phyloP scores from a whole-genome alignment of 2,113 vertebrate species.

The Coptodon bakossiorum region DNA sequence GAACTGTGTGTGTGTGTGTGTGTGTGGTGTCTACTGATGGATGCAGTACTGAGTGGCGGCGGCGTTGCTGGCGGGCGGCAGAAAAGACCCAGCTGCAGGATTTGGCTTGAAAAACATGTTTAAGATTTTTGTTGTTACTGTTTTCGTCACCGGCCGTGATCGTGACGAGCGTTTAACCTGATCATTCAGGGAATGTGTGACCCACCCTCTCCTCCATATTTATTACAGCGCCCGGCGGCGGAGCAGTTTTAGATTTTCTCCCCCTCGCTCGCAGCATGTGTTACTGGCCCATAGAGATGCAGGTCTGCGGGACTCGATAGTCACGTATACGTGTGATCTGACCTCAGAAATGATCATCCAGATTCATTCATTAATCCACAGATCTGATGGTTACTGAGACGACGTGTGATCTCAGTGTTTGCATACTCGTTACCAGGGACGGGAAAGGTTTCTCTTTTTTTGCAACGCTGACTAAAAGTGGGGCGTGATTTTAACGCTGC shows the following conservation, averaged over 20 bases:
- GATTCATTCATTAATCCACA: neutral
- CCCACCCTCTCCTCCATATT: neutral
- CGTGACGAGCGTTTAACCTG: neutral
- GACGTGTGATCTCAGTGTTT: neutral
- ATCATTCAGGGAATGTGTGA: neutral
- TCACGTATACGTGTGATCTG: neutral
- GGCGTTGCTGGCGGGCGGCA: neutral
- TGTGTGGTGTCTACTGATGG: conserved; percentile 3
- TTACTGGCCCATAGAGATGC: conserved; percentile 42
- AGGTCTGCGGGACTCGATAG: neutral
- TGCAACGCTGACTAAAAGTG: neutral
- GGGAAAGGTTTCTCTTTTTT: neutral
- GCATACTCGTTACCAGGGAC: neutral
- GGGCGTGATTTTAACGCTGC: neutral
- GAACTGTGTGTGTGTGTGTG: neutral
- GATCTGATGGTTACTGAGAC: neutral
- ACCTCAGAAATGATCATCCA: neutral
- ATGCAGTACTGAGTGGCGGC: conserved; percentile 41
- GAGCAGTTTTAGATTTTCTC: neutral
- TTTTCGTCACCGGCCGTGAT: neutral
- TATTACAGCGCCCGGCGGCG: neutral
- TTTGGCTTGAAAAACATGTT: neutral
- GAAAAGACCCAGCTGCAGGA: neutral
- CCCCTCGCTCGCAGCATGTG: neutral
- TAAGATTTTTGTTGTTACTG: neutral